A percentile compares a stretch with the other conserved stretches of the same genome.
These are phyloP conservation scores for Oreohelix idahoensis DNA, from an alignment of 1,140 invertebrate genomes.

Conservation along the genomic window DNA sequence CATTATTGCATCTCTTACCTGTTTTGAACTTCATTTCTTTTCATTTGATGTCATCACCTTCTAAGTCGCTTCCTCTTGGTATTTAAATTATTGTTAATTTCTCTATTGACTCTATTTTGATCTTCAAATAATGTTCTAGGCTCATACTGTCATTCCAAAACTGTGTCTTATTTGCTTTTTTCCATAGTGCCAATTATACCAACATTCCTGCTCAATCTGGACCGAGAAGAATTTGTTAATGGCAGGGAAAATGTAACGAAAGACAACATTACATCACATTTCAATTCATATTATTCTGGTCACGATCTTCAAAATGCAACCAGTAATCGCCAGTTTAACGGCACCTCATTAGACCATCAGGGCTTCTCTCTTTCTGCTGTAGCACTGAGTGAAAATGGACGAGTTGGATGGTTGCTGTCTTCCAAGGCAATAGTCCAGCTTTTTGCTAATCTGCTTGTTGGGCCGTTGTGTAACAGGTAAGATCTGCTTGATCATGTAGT, in stretches of 20 bases:
- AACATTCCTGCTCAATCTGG: slow-evolving; percentile 79
- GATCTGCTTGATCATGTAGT: too few relatives aligned
- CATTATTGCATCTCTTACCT: too few relatives aligned
- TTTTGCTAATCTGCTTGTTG: slow-evolving; percentile 93
- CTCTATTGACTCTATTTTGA: too few relatives aligned
- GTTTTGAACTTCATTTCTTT: too few relatives aligned
- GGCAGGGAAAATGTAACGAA: slow-evolving; percentile 7
- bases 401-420: slow-evolving; percentile 90
- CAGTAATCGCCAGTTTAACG: background rate
- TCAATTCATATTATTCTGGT: background rate
- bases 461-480: slow-evolving; percentile 95
- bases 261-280: background rate
- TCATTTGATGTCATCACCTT: too few relatives aligned
- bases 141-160: too few relatives aligned
- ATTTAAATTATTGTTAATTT: too few relatives aligned
- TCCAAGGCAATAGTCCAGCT: slow-evolving; percentile 97
- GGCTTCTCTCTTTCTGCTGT: slow-evolving; percentile 67
- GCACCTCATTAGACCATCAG: slow-evolving; percentile 18
- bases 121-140: too few relatives aligned
- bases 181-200: slow-evolving; percentile 70
- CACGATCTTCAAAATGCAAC: slow-evolving; percentile 3
- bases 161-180: slow-evolving; percentile 15
- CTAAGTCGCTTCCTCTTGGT: too few relatives aligned
- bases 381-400: slow-evolving; percentile 59
- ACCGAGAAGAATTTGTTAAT: slow-evolving; percentile 44